These are phyloP conservation scores for Euplagia quadripunctaria DNA, from an alignment of 2,888 invertebrate species.

Conservation along the genomic window DNA sequence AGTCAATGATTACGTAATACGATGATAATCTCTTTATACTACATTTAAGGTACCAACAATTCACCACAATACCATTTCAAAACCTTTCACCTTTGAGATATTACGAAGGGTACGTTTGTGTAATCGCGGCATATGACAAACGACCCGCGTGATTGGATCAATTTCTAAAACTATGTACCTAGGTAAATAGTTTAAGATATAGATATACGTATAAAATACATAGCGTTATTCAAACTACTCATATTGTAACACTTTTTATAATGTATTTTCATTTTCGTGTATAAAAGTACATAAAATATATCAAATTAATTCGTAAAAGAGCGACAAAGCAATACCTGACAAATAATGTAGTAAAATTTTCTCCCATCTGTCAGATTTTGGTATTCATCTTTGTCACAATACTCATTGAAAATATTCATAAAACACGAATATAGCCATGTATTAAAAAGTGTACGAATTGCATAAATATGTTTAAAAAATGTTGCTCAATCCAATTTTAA, in stretches of 20 bases:
- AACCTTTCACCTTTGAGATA: constrained; percentile 33
- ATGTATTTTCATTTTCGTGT: background rate
- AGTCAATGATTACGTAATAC: constrained; percentile 45
- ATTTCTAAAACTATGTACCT: constrained; percentile 30
- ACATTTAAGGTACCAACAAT: constrained; percentile 36
- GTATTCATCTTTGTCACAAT: constrained; percentile 67
- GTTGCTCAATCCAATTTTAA: constrained; percentile 22
- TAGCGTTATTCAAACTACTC: background rate
- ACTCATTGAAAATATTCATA: constrained; percentile 50
- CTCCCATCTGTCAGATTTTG: constrained; percentile 47
- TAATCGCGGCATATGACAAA: constrained; percentile 36
- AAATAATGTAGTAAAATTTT: constrained; percentile 60
- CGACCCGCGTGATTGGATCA: constrained; percentile 48
- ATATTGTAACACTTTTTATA: background rate
- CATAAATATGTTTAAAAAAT: constrained; percentile 9
- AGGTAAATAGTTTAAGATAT: background rate
- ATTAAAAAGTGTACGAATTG: constrained; percentile 27
- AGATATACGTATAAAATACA: background rate
- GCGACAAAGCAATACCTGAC: constrained; percentile 59
- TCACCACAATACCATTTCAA: constrained; percentile 39
- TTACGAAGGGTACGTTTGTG: constrained; percentile 43
- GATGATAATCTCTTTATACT: constrained; percentile 41
- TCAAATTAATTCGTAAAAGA: constrained; percentile 29
- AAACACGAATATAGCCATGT: constrained; percentile 49
- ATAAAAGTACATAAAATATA: constrained; percentile 19